Percentiles rank a stretch among this genome's conserved stretches.
phyloP scores from a whole-genome alignment of 2,888 invertebrate genomes.

The Teinopalpus imperialis region DNA sequence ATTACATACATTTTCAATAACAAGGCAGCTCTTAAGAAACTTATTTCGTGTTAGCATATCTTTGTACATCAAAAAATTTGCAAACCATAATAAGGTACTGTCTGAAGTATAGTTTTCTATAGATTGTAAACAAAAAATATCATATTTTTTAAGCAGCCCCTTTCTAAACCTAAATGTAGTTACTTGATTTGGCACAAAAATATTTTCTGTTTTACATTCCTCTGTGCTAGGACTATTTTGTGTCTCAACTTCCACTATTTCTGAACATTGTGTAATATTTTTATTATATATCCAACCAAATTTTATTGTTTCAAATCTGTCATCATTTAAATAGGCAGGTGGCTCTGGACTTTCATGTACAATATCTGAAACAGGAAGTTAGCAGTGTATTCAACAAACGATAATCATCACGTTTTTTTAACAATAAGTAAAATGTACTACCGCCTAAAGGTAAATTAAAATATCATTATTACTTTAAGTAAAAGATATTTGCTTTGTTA shows the following conservation, averaged over 20 bases:
- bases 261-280: no score
- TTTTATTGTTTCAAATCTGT: constrained; percentile 39
- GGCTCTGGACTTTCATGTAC: constrained; percentile 41
- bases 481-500: neutral
- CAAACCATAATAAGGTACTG: constrained; percentile 47
- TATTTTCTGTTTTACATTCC: no score
- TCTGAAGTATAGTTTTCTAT: constrained; percentile 38
- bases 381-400: no score
- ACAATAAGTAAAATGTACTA: no score
- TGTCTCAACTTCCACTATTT: no score
- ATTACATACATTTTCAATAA: constrained; percentile 54
- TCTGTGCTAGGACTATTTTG: no score
- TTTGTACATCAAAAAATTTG: constrained; percentile 43
- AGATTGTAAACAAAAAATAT: constrained; percentile 45
- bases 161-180: constrained; percentile 25
- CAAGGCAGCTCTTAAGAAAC: constrained; percentile 46
- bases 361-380: constrained; percentile 37
- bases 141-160: constrained; percentile 39
- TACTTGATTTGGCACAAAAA: neutral
- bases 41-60: constrained; percentile 42
- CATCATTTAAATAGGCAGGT: constrained; percentile 49
- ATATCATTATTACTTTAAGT: neutral
- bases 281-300: constrained; percentile 35
- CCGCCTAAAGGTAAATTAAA: no score
- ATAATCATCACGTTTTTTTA: no score